Evolutionary conservation across 2,797 vertebrate genomes (phyloP).

Genomic region (Lithobates pipiens): DNA sequence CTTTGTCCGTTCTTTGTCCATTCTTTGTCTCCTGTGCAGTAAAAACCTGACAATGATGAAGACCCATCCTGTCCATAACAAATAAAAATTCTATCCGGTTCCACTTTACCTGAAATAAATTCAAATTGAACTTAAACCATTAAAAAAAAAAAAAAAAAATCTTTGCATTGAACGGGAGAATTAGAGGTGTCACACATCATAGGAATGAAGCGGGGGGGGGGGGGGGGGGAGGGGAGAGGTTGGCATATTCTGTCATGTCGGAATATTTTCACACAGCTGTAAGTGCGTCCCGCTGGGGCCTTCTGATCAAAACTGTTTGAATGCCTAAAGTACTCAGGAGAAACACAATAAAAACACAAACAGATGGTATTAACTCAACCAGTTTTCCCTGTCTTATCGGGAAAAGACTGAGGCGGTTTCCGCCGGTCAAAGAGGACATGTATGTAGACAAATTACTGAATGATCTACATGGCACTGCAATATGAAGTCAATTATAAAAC

Average conservation of each 20-base stretch:
- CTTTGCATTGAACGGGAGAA: slow-evolving; percentile 17
- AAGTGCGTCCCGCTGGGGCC: slow-evolving; percentile 52
- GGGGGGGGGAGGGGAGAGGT: neutral
- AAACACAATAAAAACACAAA: slow-evolving; percentile 54
- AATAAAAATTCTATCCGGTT: neutral
- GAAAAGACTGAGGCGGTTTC: slow-evolving; percentile 11
- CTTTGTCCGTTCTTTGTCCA: too few species aligned
- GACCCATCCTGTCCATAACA: neutral
- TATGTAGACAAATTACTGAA: slow-evolving; percentile 1
- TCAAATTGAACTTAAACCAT: neutral
- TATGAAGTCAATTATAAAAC: neutral
- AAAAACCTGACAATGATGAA: neutral
- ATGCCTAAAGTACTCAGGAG: slow-evolving; percentile 35
- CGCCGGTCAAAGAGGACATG: slow-evolving; percentile 31
- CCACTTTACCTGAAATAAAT: slow-evolving; percentile 9
- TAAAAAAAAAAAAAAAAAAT: neutral
- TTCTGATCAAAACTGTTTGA: slow-evolving; percentile 57
- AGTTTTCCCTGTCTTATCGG: slow-evolving; percentile 28
- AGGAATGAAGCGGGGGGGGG: neutral
- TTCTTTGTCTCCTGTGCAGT: too few species aligned
- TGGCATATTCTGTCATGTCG: slow-evolving; percentile 35
- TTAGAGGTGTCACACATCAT: slow-evolving; percentile 8
- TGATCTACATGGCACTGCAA: neutral
- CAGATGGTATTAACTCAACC: slow-evolving; percentile 52
- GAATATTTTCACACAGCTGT: slow-evolving; percentile 60